phyloP scores from a whole-genome alignment of 2,113 vertebrate genomes.

The Ovis aries region ARS-UI_Ramb_v3.0 NC_056054.1:179043501-179044000 shows the following conservation, averaged over 20 bases:
- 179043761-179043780: neutral
- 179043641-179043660: neutral
- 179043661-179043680: neutral
- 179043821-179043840: neutral
- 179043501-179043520: neutral
- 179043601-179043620: neutral
- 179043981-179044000: neutral
- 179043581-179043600: neutral
- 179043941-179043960: neutral
- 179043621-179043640: neutral
- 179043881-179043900: neutral
- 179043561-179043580: fast-evolving
- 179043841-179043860: neutral
- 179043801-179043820: neutral
- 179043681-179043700: neutral
- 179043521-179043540: neutral
- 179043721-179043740: neutral
- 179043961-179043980: neutral
- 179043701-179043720: neutral
- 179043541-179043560: neutral
- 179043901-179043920: neutral
- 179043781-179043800: neutral
- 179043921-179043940: neutral
- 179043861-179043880: neutral
- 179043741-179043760: neutral